These are phyloP conservation scores for Mirza zaza DNA, from an alignment of 2,113 vertebrate species.

Conservation along the genomic window DNA sequence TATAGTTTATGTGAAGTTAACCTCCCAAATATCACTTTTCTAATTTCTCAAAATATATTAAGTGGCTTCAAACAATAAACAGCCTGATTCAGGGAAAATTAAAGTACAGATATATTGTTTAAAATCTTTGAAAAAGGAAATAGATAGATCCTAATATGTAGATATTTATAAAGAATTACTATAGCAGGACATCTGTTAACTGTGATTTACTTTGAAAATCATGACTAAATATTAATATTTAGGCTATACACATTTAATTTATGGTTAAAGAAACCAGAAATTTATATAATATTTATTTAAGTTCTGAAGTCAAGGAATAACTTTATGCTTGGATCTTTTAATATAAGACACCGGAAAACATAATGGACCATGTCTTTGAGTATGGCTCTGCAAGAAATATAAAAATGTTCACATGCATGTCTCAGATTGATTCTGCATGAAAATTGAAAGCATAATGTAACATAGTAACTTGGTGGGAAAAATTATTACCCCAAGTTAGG, in stretches of 20 bases:
- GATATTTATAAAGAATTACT: not conserved
- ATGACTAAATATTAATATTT: not conserved
- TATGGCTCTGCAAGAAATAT: not conserved
- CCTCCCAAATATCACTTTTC: not conserved
- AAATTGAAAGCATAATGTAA: not conserved
- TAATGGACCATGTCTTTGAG: not conserved
- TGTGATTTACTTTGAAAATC: not conserved
- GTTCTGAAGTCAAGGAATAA: not conserved
- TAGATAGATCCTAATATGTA: not conserved
- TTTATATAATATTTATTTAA: not conserved
- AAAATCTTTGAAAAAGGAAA: not conserved
- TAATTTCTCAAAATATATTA: not conserved
- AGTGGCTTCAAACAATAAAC: not conserved
- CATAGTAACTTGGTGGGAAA: not conserved
- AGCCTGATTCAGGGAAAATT: not conserved
- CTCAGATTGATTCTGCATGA: not conserved
- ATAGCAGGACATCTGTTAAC: not conserved
- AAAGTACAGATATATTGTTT: not conserved
- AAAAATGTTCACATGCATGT: not conserved
- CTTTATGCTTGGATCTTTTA: not conserved
- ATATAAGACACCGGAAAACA: not conserved
- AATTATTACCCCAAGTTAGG: not conserved
- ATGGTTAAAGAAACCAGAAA: not conserved
- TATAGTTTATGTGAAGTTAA: not conserved
- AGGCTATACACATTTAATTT: not conserved